Evolutionary conservation across 2,888 invertebrate species (phyloP), one percentile per base, ranked within the genome.

Genomic region (Leptinotarsa juncta): DNA sequence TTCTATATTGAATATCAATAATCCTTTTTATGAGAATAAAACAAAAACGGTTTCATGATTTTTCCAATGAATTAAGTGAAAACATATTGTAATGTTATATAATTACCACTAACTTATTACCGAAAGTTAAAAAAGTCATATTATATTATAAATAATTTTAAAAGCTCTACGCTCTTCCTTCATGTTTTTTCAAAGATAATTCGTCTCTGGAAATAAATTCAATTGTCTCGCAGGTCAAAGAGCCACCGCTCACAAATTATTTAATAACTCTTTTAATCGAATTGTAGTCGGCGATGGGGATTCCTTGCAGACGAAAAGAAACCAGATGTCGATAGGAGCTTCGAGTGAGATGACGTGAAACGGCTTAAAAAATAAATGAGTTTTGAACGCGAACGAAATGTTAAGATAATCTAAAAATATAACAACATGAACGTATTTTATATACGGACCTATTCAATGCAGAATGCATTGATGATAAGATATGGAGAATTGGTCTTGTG

Each of bases 221-320:
- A n/a, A 62, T 62, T 62, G 32, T 57, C 57, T 57, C 57, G 62
- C 2, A n/a, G 62, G 62, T 62, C 32, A 16, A 62, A 62, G 16
- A 1, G 62, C 62, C 62, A 23, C 14, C 23, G 20, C 23, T 18
- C 5, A 57, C 14, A 62, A 26, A 62, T 62, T 32, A 57, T 57
- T 57, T 20, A 32, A 62, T 62, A 62, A 62, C 26, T 62, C 7
- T 62, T 62, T 5, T 32, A 62, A 62, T 62, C 62, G 62, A 62
- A 26, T 62, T 57, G 57, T 32, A 32, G 62, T 32, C 7, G 4
- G 26, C 15, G 2, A 32, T 32, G 32, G 15, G 32, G 16, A 32
- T 32, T 32, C 32, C 32, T 32, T 32, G 32, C 7, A 32, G 32
- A 62, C 62, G 15, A 62, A 62, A 62, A 16, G 32, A 32, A 62